phyloP scores from a whole-genome alignment of 2,113 vertebrate species.

The Porphyrio hochstetteri region DNA sequence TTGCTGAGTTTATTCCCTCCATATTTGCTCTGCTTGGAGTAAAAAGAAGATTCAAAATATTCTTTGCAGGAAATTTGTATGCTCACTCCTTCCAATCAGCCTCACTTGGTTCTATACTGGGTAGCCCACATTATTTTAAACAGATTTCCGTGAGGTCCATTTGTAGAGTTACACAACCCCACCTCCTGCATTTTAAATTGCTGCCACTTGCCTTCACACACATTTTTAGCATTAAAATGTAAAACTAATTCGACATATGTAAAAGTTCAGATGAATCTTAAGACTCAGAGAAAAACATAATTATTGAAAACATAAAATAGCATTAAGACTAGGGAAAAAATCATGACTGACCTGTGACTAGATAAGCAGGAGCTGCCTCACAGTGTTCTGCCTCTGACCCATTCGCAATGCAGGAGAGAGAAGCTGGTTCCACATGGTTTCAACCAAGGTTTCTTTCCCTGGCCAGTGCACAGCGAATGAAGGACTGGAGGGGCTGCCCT shows the following conservation, averaged over 20 bases:
- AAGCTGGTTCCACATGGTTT: not conserved
- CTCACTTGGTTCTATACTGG: not conserved
- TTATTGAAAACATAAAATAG: not conserved
- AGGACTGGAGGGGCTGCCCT: not conserved
- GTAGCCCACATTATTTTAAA: not conserved
- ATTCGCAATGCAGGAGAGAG: fast-evolving
- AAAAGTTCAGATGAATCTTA: not conserved
- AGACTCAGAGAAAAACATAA: not conserved
- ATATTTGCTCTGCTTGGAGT: not conserved
- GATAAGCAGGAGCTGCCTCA: not conserved
- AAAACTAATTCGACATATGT: not conserved
- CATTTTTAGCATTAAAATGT: not conserved
- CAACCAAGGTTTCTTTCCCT: not conserved
- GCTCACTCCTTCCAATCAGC: not conserved
- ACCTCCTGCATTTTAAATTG: not conserved
- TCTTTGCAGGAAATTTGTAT: not conserved
- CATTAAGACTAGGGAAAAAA: not conserved
- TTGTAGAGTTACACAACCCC: not conserved
- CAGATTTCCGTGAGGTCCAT: not conserved
- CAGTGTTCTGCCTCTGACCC: not conserved
- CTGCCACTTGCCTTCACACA: not conserved
- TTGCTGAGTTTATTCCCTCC: not conserved
- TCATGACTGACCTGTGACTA: not conserved
- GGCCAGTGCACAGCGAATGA: not conserved
- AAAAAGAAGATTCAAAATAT: not conserved